phyloP scores from a whole-genome alignment of 2,113 vertebrate genomes.

The Aldabrachelys gigantea region DNA sequence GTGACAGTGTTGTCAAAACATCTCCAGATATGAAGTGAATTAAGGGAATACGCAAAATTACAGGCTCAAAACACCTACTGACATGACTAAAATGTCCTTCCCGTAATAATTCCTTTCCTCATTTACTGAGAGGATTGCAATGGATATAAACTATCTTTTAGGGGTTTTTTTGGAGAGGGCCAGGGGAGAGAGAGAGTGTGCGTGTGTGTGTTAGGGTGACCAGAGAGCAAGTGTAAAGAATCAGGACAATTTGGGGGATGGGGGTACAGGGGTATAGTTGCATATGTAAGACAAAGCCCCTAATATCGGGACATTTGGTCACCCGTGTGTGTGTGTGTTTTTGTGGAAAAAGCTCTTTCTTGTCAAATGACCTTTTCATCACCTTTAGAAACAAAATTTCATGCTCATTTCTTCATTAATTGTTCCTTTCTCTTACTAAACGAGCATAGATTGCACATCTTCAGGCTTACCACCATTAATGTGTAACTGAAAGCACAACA shows the following conservation, averaged over 20 bases:
- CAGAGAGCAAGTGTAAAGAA: too few species aligned
- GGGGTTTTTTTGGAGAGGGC: neutral
- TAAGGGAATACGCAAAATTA: neutral
- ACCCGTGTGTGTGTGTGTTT: neutral
- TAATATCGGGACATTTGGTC: too few species aligned
- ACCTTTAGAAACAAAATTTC: neutral
- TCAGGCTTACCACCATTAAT: neutral
- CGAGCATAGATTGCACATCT: neutral
- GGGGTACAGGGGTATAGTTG: too few species aligned
- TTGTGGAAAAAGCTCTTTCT: neutral
- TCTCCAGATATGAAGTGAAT: neutral
- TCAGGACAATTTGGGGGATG: too few species aligned
- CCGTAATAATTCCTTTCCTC: neutral
- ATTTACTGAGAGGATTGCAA: neutral
- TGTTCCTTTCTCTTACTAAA: neutral
- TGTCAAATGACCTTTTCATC: neutral
- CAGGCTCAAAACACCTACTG: neutral
- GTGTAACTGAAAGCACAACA: neutral
- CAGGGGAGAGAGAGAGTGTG: too few species aligned
- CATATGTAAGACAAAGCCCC: too few species aligned
- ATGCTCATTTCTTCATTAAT: neutral
- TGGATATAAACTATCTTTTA: neutral
- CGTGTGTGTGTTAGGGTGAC: too few species aligned
- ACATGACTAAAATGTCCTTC: neutral
- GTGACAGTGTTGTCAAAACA: neutral